Conservation (phyloP, 2,888 invertebrate genomes). For the Metopia argyrocephala region DNA sequence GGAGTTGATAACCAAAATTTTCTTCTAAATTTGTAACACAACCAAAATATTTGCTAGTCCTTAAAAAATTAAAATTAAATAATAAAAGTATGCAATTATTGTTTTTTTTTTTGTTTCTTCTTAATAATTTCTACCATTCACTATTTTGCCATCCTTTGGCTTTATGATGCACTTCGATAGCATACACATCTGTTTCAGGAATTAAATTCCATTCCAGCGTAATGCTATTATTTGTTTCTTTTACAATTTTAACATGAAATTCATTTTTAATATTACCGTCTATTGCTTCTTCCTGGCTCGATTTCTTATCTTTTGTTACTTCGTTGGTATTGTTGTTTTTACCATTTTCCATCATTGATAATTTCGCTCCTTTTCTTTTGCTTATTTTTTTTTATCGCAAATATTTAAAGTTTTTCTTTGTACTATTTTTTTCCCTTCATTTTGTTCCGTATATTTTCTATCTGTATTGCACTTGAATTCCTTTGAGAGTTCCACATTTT, state of each 20-base stretch:
- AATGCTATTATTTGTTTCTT: slow-evolving; percentile 72
- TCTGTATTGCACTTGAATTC: slow-evolving; percentile 8
- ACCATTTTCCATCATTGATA: slow-evolving; percentile 25
- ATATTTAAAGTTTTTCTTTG: slow-evolving; percentile 26
- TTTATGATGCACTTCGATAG: slow-evolving; percentile 73
- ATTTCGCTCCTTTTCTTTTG: slow-evolving; percentile 25
- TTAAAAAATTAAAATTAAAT: slow-evolving; percentile 14
- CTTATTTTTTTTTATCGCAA: not conserved
- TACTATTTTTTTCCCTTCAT: not conserved
- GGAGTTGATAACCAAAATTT: slow-evolving; percentile 75
- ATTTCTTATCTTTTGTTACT: slow-evolving; percentile 42
- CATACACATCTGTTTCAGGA: slow-evolving; percentile 72
- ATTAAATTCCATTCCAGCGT: slow-evolving; percentile 73
- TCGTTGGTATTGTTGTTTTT: not conserved
- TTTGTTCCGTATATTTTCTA: slow-evolving; percentile 11
- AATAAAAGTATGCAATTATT: not conserved
- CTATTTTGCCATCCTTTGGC: slow-evolving; percentile 73
- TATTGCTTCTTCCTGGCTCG: slow-evolving; percentile 18
- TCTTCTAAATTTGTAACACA: slow-evolving; percentile 73
- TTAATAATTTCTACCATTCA: slow-evolving; percentile 70
- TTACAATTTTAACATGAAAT: slow-evolving; percentile 71
- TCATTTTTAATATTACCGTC: slow-evolving; percentile 51
- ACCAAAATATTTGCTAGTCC: slow-evolving; percentile 67
- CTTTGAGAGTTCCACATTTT: slow-evolving; percentile 22
- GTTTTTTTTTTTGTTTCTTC: not conserved